phyloP scores from a whole-genome alignment of 2,888 invertebrate species.

The Stenoptilia bipunctidactyla region DNA sequence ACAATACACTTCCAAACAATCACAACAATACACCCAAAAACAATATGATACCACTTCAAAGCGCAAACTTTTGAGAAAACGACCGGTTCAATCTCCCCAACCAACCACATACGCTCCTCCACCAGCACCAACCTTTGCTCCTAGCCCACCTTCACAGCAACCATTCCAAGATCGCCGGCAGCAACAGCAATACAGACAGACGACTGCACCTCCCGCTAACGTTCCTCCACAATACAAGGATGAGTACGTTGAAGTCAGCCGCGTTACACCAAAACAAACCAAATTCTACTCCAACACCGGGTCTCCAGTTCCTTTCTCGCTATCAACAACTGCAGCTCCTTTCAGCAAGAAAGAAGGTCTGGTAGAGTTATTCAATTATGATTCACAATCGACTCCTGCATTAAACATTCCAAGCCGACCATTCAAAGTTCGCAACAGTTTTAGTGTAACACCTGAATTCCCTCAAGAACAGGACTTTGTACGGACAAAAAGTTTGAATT shows the following conservation, averaged over 20 bases:
- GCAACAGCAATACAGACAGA: slow-evolving; percentile 4
- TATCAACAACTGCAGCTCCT: slow-evolving; percentile 30
- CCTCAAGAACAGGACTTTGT: slow-evolving; percentile 36
- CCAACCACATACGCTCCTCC: slow-evolving; percentile 28
- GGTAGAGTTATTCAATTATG: slow-evolving; percentile 57
- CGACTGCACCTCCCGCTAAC: slow-evolving; percentile 25
- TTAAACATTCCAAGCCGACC: slow-evolving; percentile 35
- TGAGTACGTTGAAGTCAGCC: slow-evolving; percentile 60
- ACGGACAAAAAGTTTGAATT: slow-evolving; percentile 29
- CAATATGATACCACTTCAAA: slow-evolving; percentile 39
- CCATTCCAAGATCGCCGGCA: slow-evolving; percentile 26
- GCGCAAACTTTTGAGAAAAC: slow-evolving; percentile 52
- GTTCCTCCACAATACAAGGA: slow-evolving; percentile 50
- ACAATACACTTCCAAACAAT: too few species aligned
- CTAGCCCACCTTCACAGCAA: slow-evolving; percentile 25
- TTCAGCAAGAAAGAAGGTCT: slow-evolving; percentile 54
- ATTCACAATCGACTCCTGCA: slow-evolving; percentile 47
- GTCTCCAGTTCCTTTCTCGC: slow-evolving; percentile 34
- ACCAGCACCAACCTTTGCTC: slow-evolving; percentile 8
- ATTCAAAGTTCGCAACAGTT: slow-evolving; percentile 47
- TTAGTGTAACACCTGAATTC: slow-evolving; percentile 34
- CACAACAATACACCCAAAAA: too few species aligned
- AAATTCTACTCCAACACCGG: slow-evolving; percentile 31
- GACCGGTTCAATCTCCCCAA: slow-evolving; percentile 41
- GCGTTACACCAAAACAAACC: slow-evolving; percentile 49